Evolutionary conservation across 2,113 vertebrate species (phyloP).

Genomic region (Coregonus clupeaformis): DNA sequence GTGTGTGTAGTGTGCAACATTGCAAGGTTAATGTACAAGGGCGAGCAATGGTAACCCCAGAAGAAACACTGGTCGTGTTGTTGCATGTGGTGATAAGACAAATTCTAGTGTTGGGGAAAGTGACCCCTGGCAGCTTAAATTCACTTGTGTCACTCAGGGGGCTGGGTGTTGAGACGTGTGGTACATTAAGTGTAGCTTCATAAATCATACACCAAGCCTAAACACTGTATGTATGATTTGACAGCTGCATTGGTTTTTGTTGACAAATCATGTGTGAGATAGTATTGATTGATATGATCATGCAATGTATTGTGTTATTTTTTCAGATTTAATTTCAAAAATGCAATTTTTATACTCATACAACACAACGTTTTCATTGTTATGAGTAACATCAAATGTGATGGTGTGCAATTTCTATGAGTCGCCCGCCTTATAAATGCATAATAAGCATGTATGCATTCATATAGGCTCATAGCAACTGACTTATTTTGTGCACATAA

Average conservation of each 20-base stretch:
- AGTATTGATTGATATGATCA: no score
- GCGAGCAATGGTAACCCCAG: conserved; percentile 46
- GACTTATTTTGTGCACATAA: no score
- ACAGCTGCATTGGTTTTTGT: neutral
- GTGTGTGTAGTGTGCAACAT: conserved; percentile 15
- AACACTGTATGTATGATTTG: neutral
- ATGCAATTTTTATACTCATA: no score
- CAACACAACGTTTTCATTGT: no score
- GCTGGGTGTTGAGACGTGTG: neutral
- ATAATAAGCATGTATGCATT: no score
- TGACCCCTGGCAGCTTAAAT: conserved; percentile 31
- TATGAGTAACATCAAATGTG: no score
- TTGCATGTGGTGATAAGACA: conserved; percentile 12
- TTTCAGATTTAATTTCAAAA: no score
- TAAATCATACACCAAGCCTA: neutral
- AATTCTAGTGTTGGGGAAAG: neutral
- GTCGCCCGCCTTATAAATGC: no score
- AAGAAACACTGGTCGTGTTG: conserved; percentile 29
- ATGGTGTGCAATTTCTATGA: no score
- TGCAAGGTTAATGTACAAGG: conserved; percentile 51
- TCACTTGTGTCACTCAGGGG: conserved; percentile 22
- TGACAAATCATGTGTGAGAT: neutral
- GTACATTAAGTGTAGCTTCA: neutral
- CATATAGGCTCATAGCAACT: no score
- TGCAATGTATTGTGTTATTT: no score